Evolutionary conservation across 1,140 invertebrate species (phyloP).

Genomic region (Drosophila persimilis): DNA sequence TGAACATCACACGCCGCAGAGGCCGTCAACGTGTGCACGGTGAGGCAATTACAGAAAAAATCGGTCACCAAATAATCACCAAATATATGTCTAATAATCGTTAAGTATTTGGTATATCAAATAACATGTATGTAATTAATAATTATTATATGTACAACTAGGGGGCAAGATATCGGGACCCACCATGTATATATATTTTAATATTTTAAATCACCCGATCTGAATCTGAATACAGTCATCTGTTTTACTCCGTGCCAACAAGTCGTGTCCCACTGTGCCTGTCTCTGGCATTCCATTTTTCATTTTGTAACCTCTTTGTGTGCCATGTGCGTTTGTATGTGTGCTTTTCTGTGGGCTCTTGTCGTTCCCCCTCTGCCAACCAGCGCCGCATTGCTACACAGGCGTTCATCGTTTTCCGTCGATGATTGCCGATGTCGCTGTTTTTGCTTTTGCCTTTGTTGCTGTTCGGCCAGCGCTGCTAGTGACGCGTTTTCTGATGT

Average conservation of each 20-base stretch:
- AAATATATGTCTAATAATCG: too few species aligned
- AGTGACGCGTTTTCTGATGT: slow-evolving; percentile 26
- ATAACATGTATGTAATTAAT: too few species aligned
- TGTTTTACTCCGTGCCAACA: not conserved
- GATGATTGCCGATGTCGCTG: slow-evolving; percentile 29
- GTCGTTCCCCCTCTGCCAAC: slow-evolving; percentile 3
- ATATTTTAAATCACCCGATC: too few species aligned
- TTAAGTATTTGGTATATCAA: too few species aligned
- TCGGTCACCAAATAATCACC: too few species aligned
- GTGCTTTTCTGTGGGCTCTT: slow-evolving; percentile 64
- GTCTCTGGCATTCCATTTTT: slow-evolving; percentile 70
- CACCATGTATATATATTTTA: too few species aligned
- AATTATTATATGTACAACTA: not conserved
- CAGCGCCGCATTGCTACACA: slow-evolving; percentile 18
- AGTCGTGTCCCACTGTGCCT: slow-evolving; percentile 56
- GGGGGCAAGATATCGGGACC: too few species aligned
- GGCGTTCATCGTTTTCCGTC: slow-evolving; percentile 48
- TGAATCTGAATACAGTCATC: not conserved
- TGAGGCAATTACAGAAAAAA: not conserved
- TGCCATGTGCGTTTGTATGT: slow-evolving; percentile 34
- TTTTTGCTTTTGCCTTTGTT: slow-evolving; percentile 41
- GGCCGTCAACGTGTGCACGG: not conserved
- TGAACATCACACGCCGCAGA: not conserved
- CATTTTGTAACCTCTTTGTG: slow-evolving; percentile 61
- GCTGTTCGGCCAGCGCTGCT: slow-evolving; percentile 20